These are phyloP conservation scores for Leucophenga maculata DNA, from an alignment of 2,888 invertebrate genomes.

Conservation along the genomic window DNA sequence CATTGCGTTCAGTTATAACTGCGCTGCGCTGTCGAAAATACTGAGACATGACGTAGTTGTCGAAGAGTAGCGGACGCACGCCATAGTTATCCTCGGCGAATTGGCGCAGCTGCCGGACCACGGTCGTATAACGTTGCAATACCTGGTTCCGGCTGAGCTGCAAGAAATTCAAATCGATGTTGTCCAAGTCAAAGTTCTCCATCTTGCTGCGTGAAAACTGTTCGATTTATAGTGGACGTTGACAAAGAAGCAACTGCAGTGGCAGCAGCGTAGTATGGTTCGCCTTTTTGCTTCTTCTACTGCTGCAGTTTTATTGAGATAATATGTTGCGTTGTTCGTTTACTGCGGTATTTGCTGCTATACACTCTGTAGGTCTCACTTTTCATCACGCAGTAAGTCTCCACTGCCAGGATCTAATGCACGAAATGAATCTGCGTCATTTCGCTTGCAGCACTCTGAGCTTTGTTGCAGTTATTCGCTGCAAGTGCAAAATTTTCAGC, in stretches of 20 bases:
- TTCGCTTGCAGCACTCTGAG: too few relatives aligned
- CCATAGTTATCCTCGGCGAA: constrained; percentile 75
- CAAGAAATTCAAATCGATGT: constrained; percentile 54
- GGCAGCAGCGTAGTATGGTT: neutral
- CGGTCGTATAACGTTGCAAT: constrained; percentile 74
- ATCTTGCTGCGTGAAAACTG: neutral
- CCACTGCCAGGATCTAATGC: too few relatives aligned
- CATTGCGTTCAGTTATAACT: neutral
- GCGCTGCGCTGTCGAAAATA: constrained; percentile 72
- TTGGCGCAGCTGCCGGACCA: constrained; percentile 76
- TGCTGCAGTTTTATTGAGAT: neutral
- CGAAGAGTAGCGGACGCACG: constrained; percentile 78
- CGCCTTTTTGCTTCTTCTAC: neutral
- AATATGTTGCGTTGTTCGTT: neutral
- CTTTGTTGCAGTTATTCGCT: too few relatives aligned
- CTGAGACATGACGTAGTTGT: constrained; percentile 75
- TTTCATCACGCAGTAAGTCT: too few relatives aligned
- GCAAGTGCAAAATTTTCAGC: too few relatives aligned
- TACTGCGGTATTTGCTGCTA: neutral
- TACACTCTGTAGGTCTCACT: too few relatives aligned
- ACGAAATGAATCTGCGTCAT: too few relatives aligned
- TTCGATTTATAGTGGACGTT: neutral
- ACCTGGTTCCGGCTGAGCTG: constrained; percentile 67
- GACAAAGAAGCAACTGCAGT: neutral
- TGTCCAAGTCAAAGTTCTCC: constrained; percentile 18